Base-by-base conservation (phyloP, 2,113 vertebrate genomes). In the Psittacara wagleri region DNA sequence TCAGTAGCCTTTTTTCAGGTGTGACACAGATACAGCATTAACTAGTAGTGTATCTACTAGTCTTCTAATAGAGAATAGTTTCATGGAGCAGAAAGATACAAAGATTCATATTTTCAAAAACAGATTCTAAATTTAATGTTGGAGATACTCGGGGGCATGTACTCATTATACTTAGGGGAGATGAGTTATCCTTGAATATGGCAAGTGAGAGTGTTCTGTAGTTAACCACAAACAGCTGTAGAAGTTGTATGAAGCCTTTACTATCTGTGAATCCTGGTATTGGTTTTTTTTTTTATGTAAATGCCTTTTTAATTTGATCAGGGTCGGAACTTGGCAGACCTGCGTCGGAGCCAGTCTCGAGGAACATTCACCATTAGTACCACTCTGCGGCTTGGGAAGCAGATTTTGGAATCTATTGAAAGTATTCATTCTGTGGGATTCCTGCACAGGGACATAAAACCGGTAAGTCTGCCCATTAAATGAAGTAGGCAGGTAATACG, bases 361-460 rank as follows among this genome's bases (percentile, higher is more conserved):
- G 99, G 99, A 46, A 99, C 99, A 0, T 99, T 99, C 97, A 99
- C 98, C 81, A 98, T 99, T 91, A 99, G 99, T 95, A 99, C 99
- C 90, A 99, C 99, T 43, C 98, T 99, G 92, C 98, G 99, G 19
- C 98, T 99, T 83, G 99, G 99, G 16, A 98, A 98, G 49, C 99
- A 99, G 98, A 99, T 99, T 94, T 97, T 99, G 97, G 98, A 99
- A 83, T 99, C 99, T 87, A 99, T 99, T 84, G 99, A 99, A 97
- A 99, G 99, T 97, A 99, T 99, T 96, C 99, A 99, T 98, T 99
- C 99, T 23, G 99, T 99, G 46, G 99, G 99, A 86, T 99, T 99
- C 94, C 97, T 99, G 96, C 99, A 99, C 92, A 98, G 99, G 31
- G 99, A 99, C 97, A 99, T 99, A 97, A 99, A 99, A 98, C 99